Conservation (phyloP, 2,888 invertebrate species). For the Tipula helvola region DNA sequence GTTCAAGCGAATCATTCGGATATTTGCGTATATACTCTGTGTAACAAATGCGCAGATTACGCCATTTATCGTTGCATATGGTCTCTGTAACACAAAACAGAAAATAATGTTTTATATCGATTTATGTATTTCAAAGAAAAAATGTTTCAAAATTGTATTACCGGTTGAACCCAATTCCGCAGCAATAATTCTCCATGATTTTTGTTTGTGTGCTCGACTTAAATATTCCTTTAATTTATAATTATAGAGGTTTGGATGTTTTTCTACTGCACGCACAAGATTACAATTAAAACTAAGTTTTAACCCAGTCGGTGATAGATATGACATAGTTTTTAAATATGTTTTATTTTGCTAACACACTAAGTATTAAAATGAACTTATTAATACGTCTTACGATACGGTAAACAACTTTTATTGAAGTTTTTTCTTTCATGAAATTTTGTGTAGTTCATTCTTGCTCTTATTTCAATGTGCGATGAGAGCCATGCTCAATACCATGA, state of each 20-base stretch:
- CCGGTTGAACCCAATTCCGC: neutral
- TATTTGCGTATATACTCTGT: neutral
- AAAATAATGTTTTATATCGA: neutral
- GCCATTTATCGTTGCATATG: neutral
- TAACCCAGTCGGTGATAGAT: neutral
- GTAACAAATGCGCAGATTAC: neutral
- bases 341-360: neutral
- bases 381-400: neutral
- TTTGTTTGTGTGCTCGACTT: neutral
- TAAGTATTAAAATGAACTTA: neutral
- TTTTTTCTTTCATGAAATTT: neutral
- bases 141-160: neutral
- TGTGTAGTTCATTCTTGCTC: neutral
- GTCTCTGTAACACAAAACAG: neutral
- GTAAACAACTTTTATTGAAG: neutral
- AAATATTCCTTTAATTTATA: neutral
- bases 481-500: neutral
- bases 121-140: neutral
- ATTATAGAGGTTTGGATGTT: neutral
- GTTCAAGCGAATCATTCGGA: neutral
- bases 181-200: neutral
- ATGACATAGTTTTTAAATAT: neutral
- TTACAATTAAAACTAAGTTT: neutral
- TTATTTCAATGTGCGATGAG: neutral
- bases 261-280: neutral